Evolutionary conservation across 2,888 invertebrate species (phyloP), one percentile per base, ranked within the genome.

Genomic region (Eulithis testata): DNA sequence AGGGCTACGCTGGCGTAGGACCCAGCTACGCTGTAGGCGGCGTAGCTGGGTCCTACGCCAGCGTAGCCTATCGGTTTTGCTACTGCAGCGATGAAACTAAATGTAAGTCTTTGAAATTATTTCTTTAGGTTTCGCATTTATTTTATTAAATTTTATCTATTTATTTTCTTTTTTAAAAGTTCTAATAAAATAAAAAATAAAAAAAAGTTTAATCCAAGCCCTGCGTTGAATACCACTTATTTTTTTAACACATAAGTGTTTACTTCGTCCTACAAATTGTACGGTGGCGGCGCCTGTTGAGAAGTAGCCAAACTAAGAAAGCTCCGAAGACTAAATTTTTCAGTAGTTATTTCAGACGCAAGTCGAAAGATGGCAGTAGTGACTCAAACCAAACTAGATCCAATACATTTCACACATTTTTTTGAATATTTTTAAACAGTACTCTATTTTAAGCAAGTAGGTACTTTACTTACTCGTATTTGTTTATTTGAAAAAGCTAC

Each of bases 201-300:
- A 21, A 21, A 21, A 21, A 21, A 21, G 21, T 21, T 31, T 0
- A 31, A 31, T 31, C 31, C 40, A 40, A 8, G 9, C 9, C 5
- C 5, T 40, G 4, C 0, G 1, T 40, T 40, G 9, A 40, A 40
- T 40, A 40, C 9, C 2, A 7, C 9, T 40, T 5, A 8, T 8
- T 9, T 7, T 31, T 21, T 31, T 31, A 4, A 4, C 31, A 8
- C 40, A 40, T 6, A 40, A 40, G 40, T 40, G 8, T 44, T 44
- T 44, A n/a, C 40, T 55, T 27, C 11, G 40, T 43, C 21, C 14
- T 8, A 21, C 3, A 3, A 12, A 14, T 21, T 21, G 52, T 27
- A n/a, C 0, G n/a, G 3, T 14, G 12, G 14, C 84, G 90, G 83
- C 89, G 89, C 86, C 91, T 91, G 54, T 73, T 69, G 75, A 51